Evolutionary conservation across 2,113 vertebrate genomes (phyloP), one percentile per base, ranked within the genome.

Genomic region (Rhinoderma darwinii): DNA sequence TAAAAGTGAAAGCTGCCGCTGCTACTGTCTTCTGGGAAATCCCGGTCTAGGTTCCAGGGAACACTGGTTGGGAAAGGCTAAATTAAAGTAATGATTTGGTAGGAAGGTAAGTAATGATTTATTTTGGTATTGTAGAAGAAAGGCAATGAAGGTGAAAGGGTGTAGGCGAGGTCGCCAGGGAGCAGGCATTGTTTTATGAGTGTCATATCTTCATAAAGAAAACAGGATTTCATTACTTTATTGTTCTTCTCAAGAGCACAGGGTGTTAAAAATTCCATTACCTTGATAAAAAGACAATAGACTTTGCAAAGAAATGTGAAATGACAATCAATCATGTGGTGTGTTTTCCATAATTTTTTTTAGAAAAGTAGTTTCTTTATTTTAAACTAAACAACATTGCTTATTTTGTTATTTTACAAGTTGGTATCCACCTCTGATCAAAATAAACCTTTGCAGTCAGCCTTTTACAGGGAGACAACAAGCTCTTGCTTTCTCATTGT

Each of bases 221-320:
- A 41, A 39, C 7, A 25, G 68, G 17, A 41, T 72, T 39, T 72
- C 6, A 72, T 72, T 41, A 39, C 10, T 39, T 9, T 10, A 25
- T 72, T 72, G 68, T 72, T 72, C 18, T 70, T 70, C 68, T 41
- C 18, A 41, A 41, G 37, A 39, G 32, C 68, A 72, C 18, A 37
- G 18, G 27, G 37, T 72, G 35, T 72, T 72, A 39, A 72, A 39
- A 72, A 41, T 72, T 39, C 20, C 10, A 72, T 72, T 72, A 41
- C 68, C 68, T 72, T 72, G 68, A 41, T 72, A 72, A 72, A 41
- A n/a, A 41, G 68, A 70, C 17, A 32, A 70, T 70, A 70, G 66
- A 70, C 32, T 70, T 70, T 70, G 66, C 68, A 72, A 72, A 25
- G 37, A 41, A 39, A 39, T 72, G 20, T 72, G 35, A 72, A 41